A percentile compares a stretch with the other conserved stretches of the same genome.
Evolutionary conservation across 1,140 invertebrate genomes (phyloP).

Genomic region (Sitodiplosis mosellana): DNA sequence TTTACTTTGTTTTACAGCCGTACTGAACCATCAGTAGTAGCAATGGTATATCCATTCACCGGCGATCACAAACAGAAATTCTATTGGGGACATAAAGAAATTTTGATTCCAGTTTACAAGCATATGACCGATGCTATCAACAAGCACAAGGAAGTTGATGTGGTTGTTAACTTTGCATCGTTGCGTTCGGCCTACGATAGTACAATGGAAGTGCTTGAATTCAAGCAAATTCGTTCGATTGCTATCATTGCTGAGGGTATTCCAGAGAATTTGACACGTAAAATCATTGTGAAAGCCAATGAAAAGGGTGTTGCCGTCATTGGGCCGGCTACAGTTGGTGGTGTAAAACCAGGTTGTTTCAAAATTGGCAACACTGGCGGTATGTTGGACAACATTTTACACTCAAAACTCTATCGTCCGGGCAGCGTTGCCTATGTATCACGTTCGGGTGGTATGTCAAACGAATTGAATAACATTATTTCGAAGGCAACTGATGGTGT

Average conservation of each 20-base stretch:
- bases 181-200: constrained; percentile 94
- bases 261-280: constrained; percentile 93
- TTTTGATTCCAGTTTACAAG: constrained; percentile 87
- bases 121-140: constrained; percentile 93
- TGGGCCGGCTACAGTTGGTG: constrained; percentile 94
- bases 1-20: constrained; percentile 91
- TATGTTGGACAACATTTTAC: constrained; percentile 98
- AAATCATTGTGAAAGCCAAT: constrained; percentile 74
- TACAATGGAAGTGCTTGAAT: constrained; percentile 76
- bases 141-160: constrained; percentile 87
- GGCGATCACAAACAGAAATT: constrained; percentile 99
- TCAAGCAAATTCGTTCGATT: constrained; percentile 86
- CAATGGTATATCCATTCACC: constrained; percentile 96
- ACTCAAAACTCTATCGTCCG: constrained; percentile 89
- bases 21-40: constrained; percentile 72
- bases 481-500: constrained; percentile 95
- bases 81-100: constrained; percentile 98
- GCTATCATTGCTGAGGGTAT: constrained; percentile 99
- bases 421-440: constrained; percentile 97
- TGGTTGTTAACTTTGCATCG: constrained; percentile 97
- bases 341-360: constrained; percentile 96
- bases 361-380: constrained; percentile 99
- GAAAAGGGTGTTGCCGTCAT: constrained; percentile 71
- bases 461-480: constrained; percentile 98
- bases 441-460: constrained; percentile 97